Conservation (phyloP, 2,888 invertebrate species). For the Agrochola macilenta region DNA sequence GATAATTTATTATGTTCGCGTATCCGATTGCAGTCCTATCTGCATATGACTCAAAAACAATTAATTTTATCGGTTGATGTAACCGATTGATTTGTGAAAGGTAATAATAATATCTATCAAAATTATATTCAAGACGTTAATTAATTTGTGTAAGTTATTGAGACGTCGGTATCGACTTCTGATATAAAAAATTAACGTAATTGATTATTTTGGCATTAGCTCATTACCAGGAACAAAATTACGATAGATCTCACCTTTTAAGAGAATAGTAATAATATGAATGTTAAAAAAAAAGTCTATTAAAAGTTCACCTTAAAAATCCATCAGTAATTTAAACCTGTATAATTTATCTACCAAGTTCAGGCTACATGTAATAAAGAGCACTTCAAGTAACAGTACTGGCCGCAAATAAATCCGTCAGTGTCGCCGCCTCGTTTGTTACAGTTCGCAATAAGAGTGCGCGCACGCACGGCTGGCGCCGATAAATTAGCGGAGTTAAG, state of each 20-base stretch:
- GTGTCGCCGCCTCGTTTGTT: slow-evolving; percentile 39
- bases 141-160: slow-evolving; percentile 44
- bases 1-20: slow-evolving; percentile 36
- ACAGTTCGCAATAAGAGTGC: slow-evolving; percentile 54
- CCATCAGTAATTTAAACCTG: background rate
- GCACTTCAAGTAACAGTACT: slow-evolving; percentile 52
- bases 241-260: slow-evolving; percentile 25
- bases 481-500: slow-evolving; percentile 62
- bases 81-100: slow-evolving; percentile 29
- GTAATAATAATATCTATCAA: background rate
- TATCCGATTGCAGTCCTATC: slow-evolving; percentile 29
- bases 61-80: slow-evolving; percentile 37
- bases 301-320: background rate
- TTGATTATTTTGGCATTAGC: slow-evolving; percentile 34
- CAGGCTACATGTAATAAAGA: slow-evolving; percentile 20
- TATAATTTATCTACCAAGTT: background rate
- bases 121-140: slow-evolving; percentile 30
- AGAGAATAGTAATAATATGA: background rate
- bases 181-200: slow-evolving; percentile 31
- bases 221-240: slow-evolving; percentile 24
- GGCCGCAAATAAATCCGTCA: slow-evolving; percentile 64
- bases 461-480: slow-evolving; percentile 46
- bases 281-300: background rate
- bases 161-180: slow-evolving; percentile 13
- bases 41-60: slow-evolving; percentile 26